A percentile compares a stretch with the other conserved stretches of the same genome.
These are phyloP conservation scores for Babylonia areolata DNA, from an alignment of 1,140 invertebrate genomes.

Conservation along the genomic window DNA sequence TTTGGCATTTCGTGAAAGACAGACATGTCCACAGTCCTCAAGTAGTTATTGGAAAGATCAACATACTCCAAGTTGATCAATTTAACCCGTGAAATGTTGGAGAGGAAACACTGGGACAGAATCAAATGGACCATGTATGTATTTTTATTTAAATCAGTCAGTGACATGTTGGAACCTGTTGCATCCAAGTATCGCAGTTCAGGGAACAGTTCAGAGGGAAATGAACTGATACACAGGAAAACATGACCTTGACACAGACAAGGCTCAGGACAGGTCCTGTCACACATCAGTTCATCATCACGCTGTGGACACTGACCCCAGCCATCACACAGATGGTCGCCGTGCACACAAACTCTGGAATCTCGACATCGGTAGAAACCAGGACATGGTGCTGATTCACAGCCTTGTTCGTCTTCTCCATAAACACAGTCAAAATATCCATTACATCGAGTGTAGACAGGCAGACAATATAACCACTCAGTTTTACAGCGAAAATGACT, in stretches of 20 bases:
- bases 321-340: constrained; percentile 28
- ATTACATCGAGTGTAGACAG: constrained; percentile 25
- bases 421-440: constrained; percentile 9
- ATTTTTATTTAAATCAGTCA: not conserved
- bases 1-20: constrained; percentile 19
- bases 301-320: constrained; percentile 37
- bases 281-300: constrained; percentile 41
- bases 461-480: not conserved
- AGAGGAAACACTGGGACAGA: not conserved
- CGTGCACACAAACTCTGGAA: constrained; percentile 31
- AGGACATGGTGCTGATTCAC: constrained; percentile 26
- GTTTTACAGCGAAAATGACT: constrained; percentile 5
- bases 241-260: constrained; percentile 28
- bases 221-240: not conserved
- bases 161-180: not conserved
- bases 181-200: not conserved
- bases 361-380: constrained; percentile 36
- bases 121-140: not conserved
- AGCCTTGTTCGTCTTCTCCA: constrained; percentile 1
- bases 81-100: not conserved
- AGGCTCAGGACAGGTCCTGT: constrained; percentile 48
- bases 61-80: not conserved
- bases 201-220: not conserved
- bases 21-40: not conserved
- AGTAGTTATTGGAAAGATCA: constrained; percentile 32